Conservation (phyloP, 2,888 invertebrate species). For the Ctena decussata region DNA sequence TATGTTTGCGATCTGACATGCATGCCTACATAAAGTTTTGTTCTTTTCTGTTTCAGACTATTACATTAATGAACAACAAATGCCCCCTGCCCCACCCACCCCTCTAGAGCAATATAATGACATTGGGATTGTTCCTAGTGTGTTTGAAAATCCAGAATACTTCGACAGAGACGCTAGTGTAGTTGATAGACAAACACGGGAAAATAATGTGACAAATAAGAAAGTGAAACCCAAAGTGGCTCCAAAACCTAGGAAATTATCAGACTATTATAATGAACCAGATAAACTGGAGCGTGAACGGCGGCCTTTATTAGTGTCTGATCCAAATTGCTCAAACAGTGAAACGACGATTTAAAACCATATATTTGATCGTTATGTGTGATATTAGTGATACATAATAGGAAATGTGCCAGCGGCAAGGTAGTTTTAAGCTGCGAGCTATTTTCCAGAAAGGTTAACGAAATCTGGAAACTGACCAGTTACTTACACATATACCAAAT, state of each 20-base stretch:
- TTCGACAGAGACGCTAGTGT: constrained; percentile 65
- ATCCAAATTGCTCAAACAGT: constrained; percentile 56
- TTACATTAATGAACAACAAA: constrained; percentile 63
- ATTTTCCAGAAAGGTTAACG: too few relatives aligned
- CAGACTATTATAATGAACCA: constrained; percentile 71
- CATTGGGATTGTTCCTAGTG: constrained; percentile 17
- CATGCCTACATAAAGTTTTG: too few relatives aligned
- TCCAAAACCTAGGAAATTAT: constrained; percentile 60
- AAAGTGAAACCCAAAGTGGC: constrained; percentile 59
- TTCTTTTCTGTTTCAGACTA: constrained; percentile 48
- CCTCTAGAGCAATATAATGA: constrained; percentile 6
- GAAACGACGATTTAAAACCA: constrained; percentile 44
- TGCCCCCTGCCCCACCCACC: constrained; percentile 19
- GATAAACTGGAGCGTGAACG: constrained; percentile 39
- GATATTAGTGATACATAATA: background rate
- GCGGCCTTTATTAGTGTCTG: constrained; percentile 48
- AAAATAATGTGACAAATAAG: constrained; percentile 10
- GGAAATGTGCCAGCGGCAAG: background rate
- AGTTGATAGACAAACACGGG: background rate
- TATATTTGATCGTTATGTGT: background rate
- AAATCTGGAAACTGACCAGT: too few relatives aligned
- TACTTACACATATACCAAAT: too few relatives aligned
- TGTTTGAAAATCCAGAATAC: constrained; percentile 74
- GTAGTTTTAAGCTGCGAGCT: background rate
- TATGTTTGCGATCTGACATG: too few relatives aligned